Evolutionary conservation across 2,797 vertebrate genomes (phyloP).

Genomic region (Hephaestus fuliginosus): DNA sequence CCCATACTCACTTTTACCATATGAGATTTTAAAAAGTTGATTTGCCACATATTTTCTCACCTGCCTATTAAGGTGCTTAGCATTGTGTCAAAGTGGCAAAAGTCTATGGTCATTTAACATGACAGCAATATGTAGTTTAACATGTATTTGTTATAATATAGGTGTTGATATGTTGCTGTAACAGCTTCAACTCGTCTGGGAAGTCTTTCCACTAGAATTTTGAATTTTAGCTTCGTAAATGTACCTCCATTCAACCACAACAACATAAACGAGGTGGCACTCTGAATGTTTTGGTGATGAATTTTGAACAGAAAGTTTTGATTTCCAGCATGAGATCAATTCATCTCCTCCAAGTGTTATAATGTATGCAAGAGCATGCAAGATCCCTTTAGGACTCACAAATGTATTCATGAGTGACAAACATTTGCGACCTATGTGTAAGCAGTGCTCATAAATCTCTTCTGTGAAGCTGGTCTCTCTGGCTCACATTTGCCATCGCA

Average conservation of each 20-base stretch:
- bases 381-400: background rate
- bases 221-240: background rate
- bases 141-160: too few species aligned
- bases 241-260: background rate
- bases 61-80: background rate
- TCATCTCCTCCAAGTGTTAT: background rate
- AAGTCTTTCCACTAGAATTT: too few species aligned
- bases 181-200: too few species aligned
- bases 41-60: background rate
- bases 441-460: background rate
- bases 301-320: background rate
- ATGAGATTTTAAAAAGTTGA: background rate
- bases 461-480: background rate
- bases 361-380: background rate
- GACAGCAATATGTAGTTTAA: background rate
- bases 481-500: background rate
- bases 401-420: background rate
- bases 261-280: too few species aligned
- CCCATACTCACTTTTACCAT: background rate
- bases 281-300: background rate
- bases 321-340: conserved; percentile 1
- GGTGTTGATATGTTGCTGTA: too few species aligned
- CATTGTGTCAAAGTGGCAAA: too few species aligned
- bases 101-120: background rate
- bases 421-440: background rate